These are phyloP conservation scores for Sweltsa coloradensis DNA, from an alignment of 1,140 invertebrate genomes.

Conservation along the genomic window DNA sequence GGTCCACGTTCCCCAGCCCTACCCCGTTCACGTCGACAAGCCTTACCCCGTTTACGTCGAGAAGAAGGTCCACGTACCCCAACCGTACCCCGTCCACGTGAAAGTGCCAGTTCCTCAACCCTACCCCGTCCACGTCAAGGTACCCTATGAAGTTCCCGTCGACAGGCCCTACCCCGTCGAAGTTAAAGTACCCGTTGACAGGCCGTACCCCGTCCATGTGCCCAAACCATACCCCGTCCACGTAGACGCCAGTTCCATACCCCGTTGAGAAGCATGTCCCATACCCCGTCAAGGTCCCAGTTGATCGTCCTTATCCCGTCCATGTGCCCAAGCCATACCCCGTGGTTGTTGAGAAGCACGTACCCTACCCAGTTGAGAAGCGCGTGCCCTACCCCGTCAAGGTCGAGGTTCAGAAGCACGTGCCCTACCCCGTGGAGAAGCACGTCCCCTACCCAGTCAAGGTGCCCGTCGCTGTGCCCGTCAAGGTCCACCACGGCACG, in stretches of 20 bases:
- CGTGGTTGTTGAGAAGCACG: slow-evolving; percentile 19
- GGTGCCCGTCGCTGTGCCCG: slow-evolving; percentile 24
- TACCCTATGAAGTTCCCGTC: slow-evolving; percentile 17
- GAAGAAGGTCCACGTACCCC: slow-evolving; percentile 15
- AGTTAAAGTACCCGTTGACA: slow-evolving; percentile 31
- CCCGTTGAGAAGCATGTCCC: slow-evolving; percentile 60
- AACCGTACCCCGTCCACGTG: slow-evolving; percentile 13
- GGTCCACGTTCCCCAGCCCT: slow-evolving; percentile 42
- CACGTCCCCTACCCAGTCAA: slow-evolving; percentile 8
- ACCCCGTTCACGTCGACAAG: slow-evolving; percentile 33
- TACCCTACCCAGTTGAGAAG: slow-evolving; percentile 8
- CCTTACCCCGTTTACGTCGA: slow-evolving; percentile 15
- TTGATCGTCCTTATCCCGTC: slow-evolving; percentile 20
- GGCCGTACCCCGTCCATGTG: slow-evolving; percentile 27
- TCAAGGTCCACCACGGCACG: neutral
- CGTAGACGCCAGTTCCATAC: slow-evolving; percentile 32
- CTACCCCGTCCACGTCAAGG: slow-evolving; percentile 13
- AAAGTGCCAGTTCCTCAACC: slow-evolving; percentile 10
- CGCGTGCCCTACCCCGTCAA: slow-evolving; percentile 24
- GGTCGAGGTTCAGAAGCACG: slow-evolving; percentile 23
- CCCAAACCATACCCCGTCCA: slow-evolving; percentile 4
- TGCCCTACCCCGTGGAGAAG: slow-evolving; percentile 16
- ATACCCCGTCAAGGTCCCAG: slow-evolving; percentile 54
- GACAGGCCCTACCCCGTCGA: slow-evolving; percentile 9
- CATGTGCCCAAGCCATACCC: slow-evolving; percentile 21